These are phyloP conservation scores for Thereva nobilitata DNA, from an alignment of 2,888 invertebrate species.

Conservation along the genomic window DNA sequence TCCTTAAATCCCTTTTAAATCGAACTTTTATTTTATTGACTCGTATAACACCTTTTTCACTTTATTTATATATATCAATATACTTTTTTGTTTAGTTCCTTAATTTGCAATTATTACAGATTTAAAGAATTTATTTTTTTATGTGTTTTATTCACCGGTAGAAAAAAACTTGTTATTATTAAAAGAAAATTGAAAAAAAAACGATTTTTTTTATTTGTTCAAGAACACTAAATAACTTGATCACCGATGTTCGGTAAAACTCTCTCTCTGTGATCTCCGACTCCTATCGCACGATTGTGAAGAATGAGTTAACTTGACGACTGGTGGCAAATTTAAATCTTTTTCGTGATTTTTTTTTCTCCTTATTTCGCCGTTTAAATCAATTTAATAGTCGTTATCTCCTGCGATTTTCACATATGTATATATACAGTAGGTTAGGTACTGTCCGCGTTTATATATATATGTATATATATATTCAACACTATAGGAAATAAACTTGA, in stretches of 20 bases:
- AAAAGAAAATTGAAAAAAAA: too few species aligned
- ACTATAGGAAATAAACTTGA: too few species aligned
- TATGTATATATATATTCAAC: too few species aligned
- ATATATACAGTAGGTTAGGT: neutral
- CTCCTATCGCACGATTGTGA: constrained; percentile 10
- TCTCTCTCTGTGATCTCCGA: neutral
- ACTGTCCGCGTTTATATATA: too few species aligned
- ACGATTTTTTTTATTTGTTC: too few species aligned
- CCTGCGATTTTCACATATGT: constrained; percentile 14
- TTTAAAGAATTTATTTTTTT: too few species aligned
- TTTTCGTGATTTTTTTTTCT: constrained; percentile 28
- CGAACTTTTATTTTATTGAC: constrained; percentile 21
- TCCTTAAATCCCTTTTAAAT: constrained; percentile 9
- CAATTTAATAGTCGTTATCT: constrained; percentile 33
- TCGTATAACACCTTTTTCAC: constrained; percentile 31
- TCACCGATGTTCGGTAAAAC: constrained; percentile 5
- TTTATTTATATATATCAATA: too few species aligned
- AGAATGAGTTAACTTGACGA: constrained; percentile 31
- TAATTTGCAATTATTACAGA: too few species aligned
- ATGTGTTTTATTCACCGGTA: too few species aligned
- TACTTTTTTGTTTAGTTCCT: too few species aligned
- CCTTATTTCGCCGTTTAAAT: constrained; percentile 27
- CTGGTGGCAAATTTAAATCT: constrained; percentile 33
- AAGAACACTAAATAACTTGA: too few species aligned
- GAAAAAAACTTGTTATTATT: too few species aligned